Evolutionary conservation across 2,888 invertebrate genomes (phyloP), one percentile per base, ranked within the genome.

Genomic region (Mimachlamys varia): DNA sequence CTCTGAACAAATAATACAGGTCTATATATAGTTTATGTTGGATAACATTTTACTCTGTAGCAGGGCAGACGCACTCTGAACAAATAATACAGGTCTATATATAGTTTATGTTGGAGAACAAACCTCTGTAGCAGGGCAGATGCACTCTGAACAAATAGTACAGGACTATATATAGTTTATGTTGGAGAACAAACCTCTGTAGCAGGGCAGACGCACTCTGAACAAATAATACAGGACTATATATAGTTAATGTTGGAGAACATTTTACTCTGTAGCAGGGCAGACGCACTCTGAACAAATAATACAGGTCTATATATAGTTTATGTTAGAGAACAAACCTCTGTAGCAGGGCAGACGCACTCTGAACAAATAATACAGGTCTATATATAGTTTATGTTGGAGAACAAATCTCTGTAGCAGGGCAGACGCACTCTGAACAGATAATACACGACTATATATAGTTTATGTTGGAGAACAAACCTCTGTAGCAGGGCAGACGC

Each of bases 71-170:
- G 95, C 95, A 92, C 95, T 94, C 96, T 96, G 93, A 92, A 93
- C 89, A 89, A 88, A 87, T 5, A 88, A 55, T 87, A 88, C 19
- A 17, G 27, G 50, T 44, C 7, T 44, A 44, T 5, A 44, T 44
- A 44, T 44, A 44, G 3, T 5, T 44, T 7, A 3, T 44, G 44
- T 44, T 44, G 44, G 4, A 44, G 7, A 44, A 44, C 7, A 44
- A n/a, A n/a, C 76, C 99, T 98, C 27, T 96, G 96, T 89, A 96
- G 89, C 50, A 97, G 89, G 12, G 96, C 95, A 22, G 95, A 94
- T 12, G 95, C 95, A 92, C 95, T 94, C 96, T 96, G 93, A 92
- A 93, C 89, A 89, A 88, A 87, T 5, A 88, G 49, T 87, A 88
- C 19, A 17, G 27, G 50, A 5, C 7, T 44, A 44, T 5, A 44